A percentile compares a stretch with the other conserved stretches of the same genome.
These are phyloP conservation scores for Cololabis saira DNA, from an alignment of 2,113 vertebrate genomes.

Conservation along the genomic window DNA sequence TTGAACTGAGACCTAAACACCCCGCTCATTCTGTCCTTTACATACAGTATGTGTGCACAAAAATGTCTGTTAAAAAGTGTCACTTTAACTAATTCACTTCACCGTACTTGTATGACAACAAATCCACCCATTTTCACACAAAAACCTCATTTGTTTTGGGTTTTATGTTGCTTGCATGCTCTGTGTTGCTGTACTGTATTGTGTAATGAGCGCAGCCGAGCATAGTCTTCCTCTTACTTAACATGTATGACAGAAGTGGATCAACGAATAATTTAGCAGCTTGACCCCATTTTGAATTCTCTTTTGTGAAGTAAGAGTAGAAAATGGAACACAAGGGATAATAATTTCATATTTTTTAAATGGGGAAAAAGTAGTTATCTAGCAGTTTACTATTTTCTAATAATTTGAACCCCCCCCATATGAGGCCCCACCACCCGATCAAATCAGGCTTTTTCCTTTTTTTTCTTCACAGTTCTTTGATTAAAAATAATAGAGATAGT, in stretches of 20 bases:
- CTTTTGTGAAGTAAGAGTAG: conserved; percentile 16
- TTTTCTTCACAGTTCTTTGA: not conserved
- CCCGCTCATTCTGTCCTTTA: too few species aligned
- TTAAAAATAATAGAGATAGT: conserved; percentile 22
- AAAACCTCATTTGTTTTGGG: not conserved
- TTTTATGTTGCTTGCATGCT: not conserved
- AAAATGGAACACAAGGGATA: not conserved
- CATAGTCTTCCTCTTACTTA: conserved; percentile 28
- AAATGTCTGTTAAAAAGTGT: not conserved
- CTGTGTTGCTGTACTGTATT: not conserved
- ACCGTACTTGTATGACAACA: not conserved
- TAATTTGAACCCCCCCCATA: too few species aligned
- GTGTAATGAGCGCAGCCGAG: conserved; percentile 16
- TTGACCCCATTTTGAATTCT: not conserved
- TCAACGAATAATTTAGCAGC: conserved; percentile 32
- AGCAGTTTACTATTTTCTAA: too few species aligned
- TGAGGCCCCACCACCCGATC: too few species aligned
- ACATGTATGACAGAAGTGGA: conserved; percentile 24
- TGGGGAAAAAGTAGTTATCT: too few species aligned
- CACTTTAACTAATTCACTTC: not conserved
- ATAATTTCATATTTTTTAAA: not conserved
- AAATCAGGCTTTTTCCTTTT: too few species aligned
- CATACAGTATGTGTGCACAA: too few species aligned
- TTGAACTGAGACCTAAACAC: conserved; percentile 7
- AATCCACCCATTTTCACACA: not conserved